These are phyloP conservation scores for Blastobasis lacticolella DNA, from an alignment of 2,888 invertebrate species.

Conservation along the genomic window DNA sequence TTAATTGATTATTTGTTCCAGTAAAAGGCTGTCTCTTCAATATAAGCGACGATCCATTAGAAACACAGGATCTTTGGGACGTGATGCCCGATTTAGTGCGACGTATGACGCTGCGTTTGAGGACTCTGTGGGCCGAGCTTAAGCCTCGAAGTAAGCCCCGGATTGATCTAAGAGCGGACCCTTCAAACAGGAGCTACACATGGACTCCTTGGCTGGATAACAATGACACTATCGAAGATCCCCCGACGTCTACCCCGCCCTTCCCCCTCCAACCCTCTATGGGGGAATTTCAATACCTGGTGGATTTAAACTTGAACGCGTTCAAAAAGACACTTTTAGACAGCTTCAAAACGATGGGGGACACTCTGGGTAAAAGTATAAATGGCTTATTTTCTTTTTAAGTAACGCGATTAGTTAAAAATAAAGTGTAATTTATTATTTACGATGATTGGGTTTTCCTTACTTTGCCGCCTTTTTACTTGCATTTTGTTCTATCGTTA, in stretches of 20 bases:
- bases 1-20: slow-evolving; percentile 19
- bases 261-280: slow-evolving; percentile 34
- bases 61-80: slow-evolving; percentile 35
- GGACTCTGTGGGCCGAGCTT: slow-evolving; percentile 31
- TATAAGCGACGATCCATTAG: slow-evolving; percentile 33
- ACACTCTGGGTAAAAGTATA: slow-evolving; percentile 27
- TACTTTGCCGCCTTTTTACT: background rate
- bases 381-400: slow-evolving; percentile 25
- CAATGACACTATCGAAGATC: slow-evolving; percentile 22
- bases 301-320: slow-evolving; percentile 27
- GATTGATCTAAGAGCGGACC: slow-evolving; percentile 29
- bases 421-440: background rate
- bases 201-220: slow-evolving; percentile 36
- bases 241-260: slow-evolving; percentile 13
- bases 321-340: slow-evolving; percentile 26
- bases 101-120: slow-evolving; percentile 27
- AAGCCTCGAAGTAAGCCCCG: slow-evolving; percentile 23
- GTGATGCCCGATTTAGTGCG: slow-evolving; percentile 26
- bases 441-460: background rate
- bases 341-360: slow-evolving; percentile 25
- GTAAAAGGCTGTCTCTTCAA: slow-evolving; percentile 41
- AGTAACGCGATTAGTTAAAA: slow-evolving; percentile 4
- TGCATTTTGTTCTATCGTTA: no score
- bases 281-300: slow-evolving; percentile 30
- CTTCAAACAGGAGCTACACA: slow-evolving; percentile 26